These are phyloP conservation scores for Euzetes globulus DNA, from an alignment of 2,888 invertebrate genomes.

Conservation along the genomic window DNA sequence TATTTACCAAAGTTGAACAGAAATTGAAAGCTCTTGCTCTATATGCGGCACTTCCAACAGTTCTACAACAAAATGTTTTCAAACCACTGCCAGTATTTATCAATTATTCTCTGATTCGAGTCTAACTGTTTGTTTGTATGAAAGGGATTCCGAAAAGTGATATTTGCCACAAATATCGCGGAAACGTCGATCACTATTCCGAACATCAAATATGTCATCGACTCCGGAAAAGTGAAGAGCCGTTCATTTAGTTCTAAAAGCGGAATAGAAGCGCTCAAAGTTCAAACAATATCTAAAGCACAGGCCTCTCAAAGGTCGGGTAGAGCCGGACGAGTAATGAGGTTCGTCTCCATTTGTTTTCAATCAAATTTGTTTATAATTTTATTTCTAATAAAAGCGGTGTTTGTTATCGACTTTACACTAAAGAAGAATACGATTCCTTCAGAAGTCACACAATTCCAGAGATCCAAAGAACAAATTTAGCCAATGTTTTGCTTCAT, in stretches of 20 bases:
- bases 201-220: slow-evolving; percentile 86
- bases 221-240: slow-evolving; percentile 75
- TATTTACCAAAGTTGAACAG: too few relatives aligned
- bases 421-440: slow-evolving; percentile 63
- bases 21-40: too few relatives aligned
- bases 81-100: too few relatives aligned
- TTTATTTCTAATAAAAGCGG: slow-evolving; percentile 56
- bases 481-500: slow-evolving; percentile 68
- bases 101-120: too few relatives aligned
- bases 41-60: too few relatives aligned
- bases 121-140: too few relatives aligned
- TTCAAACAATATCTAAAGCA: slow-evolving; percentile 75
- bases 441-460: slow-evolving; percentile 68
- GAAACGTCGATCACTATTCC: slow-evolving; percentile 93
- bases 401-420: slow-evolving; percentile 76
- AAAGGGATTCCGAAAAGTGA: slow-evolving; percentile 63
- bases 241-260: slow-evolving; percentile 65
- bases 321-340: slow-evolving; percentile 67
- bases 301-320: slow-evolving; percentile 90
- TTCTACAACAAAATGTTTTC: too few relatives aligned
- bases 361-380: not conserved
- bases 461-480: slow-evolving; percentile 71
- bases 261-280: slow-evolving; percentile 72
- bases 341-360: slow-evolving; percentile 31
- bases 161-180: slow-evolving; percentile 59